Conservation (phyloP, 2,888 invertebrate genomes). For the Nemoura dubitans region DNA sequence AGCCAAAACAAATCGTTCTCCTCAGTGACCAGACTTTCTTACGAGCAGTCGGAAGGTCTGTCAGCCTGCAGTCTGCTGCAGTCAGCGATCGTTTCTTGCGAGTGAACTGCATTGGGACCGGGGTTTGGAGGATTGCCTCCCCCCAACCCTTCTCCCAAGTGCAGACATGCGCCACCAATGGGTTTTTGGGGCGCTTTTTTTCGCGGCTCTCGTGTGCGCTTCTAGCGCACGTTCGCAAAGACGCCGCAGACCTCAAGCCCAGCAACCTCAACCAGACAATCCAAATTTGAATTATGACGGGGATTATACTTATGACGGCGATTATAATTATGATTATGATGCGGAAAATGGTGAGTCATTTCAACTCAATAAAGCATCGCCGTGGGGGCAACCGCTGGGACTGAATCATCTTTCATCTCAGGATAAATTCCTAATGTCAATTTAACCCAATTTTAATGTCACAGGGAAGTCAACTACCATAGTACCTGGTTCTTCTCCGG, state of each 20-base stretch:
- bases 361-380: not conserved
- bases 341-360: constrained; percentile 19
- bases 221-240: constrained; percentile 27
- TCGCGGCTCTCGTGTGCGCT: constrained; percentile 16
- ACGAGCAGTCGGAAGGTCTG: not conserved
- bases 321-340: constrained; percentile 29
- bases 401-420: too few species aligned
- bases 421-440: too few species aligned
- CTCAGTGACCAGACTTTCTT: not conserved
- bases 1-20: not conserved
- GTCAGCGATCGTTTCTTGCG: not conserved
- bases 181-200: not conserved
- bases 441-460: not conserved
- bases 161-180: constrained; percentile 28
- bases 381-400: too few species aligned
- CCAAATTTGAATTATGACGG: constrained; percentile 2
- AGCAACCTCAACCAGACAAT: constrained; percentile 23
- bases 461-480: not conserved
- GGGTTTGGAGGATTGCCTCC: constrained; percentile 1
- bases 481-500: not conserved
- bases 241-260: constrained; percentile 13
- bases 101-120: constrained; percentile 1
- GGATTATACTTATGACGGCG: not conserved
- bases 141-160: constrained; percentile 12
- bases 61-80: not conserved